Percentiles rank a stretch among this genome's conserved stretches.
These are phyloP conservation scores for Clarias macrocephalus DNA, from an alignment of 2,113 vertebrate species.

Conservation along the genomic window DNA sequence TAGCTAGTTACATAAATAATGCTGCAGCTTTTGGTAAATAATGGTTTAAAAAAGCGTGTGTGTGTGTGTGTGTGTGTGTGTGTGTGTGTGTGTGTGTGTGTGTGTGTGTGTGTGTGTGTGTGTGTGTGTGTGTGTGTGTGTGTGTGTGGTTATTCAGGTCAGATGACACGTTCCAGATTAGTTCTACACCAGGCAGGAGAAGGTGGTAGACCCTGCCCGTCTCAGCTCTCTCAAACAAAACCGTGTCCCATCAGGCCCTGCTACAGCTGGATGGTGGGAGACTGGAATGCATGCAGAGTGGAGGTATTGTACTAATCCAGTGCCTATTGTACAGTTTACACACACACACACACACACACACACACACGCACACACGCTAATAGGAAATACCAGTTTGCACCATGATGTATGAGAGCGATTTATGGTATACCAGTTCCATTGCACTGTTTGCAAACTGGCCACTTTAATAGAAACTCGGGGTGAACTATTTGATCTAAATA, in stretches of 20 bases:
- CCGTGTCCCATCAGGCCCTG: slow-evolving; percentile 86
- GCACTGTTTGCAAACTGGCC: neutral
- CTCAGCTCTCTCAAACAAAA: slow-evolving; percentile 82
- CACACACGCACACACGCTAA: neutral
- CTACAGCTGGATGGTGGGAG: slow-evolving; percentile 85
- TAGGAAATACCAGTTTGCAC: neutral
- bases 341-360: neutral
- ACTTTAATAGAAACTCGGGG: neutral
- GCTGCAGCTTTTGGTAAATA: neutral
- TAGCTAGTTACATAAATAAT: slow-evolving; percentile 23
- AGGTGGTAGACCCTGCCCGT: slow-evolving; percentile 85
- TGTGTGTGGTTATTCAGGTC: slow-evolving; percentile 70
- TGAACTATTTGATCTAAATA: no score
- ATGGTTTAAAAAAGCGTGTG: neutral
- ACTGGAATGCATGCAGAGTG: slow-evolving; percentile 84
- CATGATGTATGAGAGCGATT: neutral
- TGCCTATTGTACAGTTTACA: neutral
- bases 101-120: neutral
- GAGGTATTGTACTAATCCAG: slow-evolving; percentile 82
- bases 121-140: slow-evolving; percentile 21
- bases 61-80: neutral
- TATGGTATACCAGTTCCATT: no score
- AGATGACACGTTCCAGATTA: slow-evolving; percentile 77
- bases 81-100: slow-evolving; percentile 11
- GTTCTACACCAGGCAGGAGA: slow-evolving; percentile 81